phyloP scores from a whole-genome alignment of 2,888 invertebrate genomes.

The Dicyrtoma fusca region DNA sequence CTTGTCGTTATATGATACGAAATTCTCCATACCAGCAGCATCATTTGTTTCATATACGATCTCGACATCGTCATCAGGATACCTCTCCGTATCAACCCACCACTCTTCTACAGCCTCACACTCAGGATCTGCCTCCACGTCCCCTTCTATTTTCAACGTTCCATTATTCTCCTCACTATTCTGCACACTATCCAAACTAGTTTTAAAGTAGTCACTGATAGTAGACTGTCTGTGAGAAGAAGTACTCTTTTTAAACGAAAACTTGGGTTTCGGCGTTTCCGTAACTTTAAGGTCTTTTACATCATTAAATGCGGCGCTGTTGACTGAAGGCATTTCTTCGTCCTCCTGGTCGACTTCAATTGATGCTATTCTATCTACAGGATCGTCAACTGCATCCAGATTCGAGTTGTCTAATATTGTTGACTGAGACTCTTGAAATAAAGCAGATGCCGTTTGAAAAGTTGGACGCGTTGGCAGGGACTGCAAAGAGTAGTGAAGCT shows the following conservation, averaged over 20 bases:
- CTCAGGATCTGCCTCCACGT: too few relatives aligned
- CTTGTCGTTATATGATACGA: neutral
- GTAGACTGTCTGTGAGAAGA: neutral
- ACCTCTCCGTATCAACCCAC: too few relatives aligned
- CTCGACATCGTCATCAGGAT: neutral
- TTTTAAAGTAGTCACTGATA: neutral
- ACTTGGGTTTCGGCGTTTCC: constrained; percentile 5
- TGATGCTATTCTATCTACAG: too few relatives aligned
- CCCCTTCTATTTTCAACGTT: too few relatives aligned
- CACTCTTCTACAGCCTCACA: too few relatives aligned
- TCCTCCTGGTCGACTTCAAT: too few relatives aligned
- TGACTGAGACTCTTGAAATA: neutral
- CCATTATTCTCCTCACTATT: neutral
- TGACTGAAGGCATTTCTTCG: too few relatives aligned
- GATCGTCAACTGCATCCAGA: too few relatives aligned
- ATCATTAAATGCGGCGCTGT: too few relatives aligned
- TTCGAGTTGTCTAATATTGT: neutral
- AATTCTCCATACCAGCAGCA: neutral
- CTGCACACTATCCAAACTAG: too few relatives aligned
- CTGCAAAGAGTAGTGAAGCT: constrained; percentile 15
- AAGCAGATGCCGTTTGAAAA: too few relatives aligned
- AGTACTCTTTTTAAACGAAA: constrained; percentile 1
- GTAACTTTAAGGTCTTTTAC: too few relatives aligned
- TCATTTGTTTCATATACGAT: neutral
- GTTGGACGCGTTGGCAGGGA: neutral